A percentile compares a stretch with the other conserved stretches of the same genome.
phyloP scores from a whole-genome alignment of 2,113 vertebrate genomes.

The Melospiza georgiana region DNA sequence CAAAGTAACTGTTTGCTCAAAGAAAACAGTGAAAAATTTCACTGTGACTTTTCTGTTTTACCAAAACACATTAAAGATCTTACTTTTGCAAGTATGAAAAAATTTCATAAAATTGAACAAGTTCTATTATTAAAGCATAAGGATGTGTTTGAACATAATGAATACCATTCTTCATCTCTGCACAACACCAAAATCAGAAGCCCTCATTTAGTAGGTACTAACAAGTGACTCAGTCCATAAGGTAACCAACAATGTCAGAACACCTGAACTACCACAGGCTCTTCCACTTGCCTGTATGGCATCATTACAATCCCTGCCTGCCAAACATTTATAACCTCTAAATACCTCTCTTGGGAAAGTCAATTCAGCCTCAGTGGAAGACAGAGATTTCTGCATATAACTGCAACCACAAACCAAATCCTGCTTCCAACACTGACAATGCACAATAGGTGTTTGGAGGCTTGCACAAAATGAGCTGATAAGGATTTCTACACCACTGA shows the following conservation, averaged over 20 bases:
- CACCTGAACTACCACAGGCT: background rate
- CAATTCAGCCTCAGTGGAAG: background rate
- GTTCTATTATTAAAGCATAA: background rate
- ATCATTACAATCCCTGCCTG: background rate
- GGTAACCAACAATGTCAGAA: background rate
- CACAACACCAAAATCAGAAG: background rate
- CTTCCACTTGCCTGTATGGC: background rate
- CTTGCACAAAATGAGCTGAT: background rate
- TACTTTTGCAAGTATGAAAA: background rate
- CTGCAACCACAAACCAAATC: slow-evolving; percentile 19
- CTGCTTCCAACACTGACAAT: background rate
- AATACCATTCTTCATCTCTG: background rate
- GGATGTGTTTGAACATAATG: background rate
- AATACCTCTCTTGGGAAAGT: background rate
- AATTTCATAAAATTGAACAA: background rate
- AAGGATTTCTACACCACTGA: background rate
- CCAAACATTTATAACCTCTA: background rate
- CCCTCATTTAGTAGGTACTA: background rate
- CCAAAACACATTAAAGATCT: background rate
- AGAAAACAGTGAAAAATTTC: background rate
- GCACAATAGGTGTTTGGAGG: background rate
- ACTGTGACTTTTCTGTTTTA: background rate
- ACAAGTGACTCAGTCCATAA: background rate
- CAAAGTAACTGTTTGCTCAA: background rate
- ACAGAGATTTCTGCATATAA: background rate